Conservation (phyloP, 2,797 vertebrate species). For the Phrynocephalus guinanensis region DNA sequence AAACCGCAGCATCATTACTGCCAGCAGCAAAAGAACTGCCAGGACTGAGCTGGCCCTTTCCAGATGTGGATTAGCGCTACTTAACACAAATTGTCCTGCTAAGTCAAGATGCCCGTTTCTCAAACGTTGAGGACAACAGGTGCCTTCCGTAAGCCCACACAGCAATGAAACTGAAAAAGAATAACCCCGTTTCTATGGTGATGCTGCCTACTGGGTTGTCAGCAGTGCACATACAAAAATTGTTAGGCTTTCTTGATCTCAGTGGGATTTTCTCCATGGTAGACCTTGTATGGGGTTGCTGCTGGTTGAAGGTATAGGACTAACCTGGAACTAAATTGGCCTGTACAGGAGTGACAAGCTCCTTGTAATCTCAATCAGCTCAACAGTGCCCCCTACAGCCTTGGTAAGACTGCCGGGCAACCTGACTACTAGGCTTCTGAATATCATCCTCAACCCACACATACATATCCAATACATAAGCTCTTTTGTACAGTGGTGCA, state of each 20-base stretch:
- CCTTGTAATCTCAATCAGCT: too few species aligned
- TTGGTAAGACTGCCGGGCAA: too few species aligned
- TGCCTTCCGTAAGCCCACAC: neutral
- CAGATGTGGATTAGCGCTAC: neutral
- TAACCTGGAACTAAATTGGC: neutral
- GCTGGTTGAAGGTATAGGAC: neutral
- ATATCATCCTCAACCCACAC: too few species aligned
- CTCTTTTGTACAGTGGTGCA: too few species aligned
- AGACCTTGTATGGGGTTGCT: neutral
- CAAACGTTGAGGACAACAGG: rapidly evolving
- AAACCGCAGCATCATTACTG: rapidly evolving
- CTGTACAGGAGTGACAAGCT: too few species aligned
- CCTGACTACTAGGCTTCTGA: too few species aligned
- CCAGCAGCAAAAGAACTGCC: neutral
- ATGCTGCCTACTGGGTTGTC: neutral
- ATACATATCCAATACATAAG: too few species aligned
- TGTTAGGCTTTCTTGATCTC: neutral
- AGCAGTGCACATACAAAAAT: rapidly evolving
- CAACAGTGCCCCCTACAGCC: too few species aligned
- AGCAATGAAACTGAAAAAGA: constrained; percentile 6
- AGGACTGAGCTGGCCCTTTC: neutral
- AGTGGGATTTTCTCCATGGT: neutral
- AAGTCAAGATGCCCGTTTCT: neutral
- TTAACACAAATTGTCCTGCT: neutral
- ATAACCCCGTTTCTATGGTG: neutral